Evolutionary conservation across 2,113 vertebrate genomes (phyloP).

Genomic region (Salvelinus sp.): DNA sequence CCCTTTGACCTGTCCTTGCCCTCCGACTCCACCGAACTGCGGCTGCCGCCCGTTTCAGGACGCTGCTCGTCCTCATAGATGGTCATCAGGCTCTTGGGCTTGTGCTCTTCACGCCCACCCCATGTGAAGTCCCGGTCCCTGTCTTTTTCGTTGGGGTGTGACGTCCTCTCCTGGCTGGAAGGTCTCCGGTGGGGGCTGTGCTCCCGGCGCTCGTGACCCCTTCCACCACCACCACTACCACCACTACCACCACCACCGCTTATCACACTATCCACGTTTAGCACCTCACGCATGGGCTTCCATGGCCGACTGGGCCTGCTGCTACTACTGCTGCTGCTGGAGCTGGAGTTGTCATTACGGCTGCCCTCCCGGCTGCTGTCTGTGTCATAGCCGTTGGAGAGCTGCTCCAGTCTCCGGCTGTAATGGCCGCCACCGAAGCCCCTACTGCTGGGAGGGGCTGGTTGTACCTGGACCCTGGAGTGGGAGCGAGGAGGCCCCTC

Average conservation of each 20-base stretch:
- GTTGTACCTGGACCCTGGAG: conserved; percentile 53
- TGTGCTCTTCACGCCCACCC: conserved; percentile 76
- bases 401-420: conserved; percentile 59
- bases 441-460: conserved; percentile 15
- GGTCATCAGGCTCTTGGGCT: conserved; percentile 87
- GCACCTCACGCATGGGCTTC: conserved; percentile 87
- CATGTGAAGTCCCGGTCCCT: conserved; percentile 62
- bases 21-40: conserved; percentile 82
- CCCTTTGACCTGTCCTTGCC: conserved; percentile 73
- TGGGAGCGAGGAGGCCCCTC: conserved; percentile 51
- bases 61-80: conserved; percentile 93
- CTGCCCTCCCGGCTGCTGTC: conserved; percentile 79
- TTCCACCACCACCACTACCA: conserved; percentile 60
- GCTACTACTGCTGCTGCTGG: conserved; percentile 29
- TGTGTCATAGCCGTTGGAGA: conserved; percentile 82
- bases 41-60: conserved; percentile 81
- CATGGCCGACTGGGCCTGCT: conserved; percentile 75
- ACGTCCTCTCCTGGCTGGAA: conserved; percentile 60
- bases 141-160: conserved; percentile 48
- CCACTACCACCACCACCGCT: conserved; percentile 63
- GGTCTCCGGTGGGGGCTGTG: conserved; percentile 77
- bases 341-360: conserved; percentile 21
- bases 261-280: conserved; percentile 93
- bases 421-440: conserved; percentile 38
- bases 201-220: conserved; percentile 51